Evolutionary conservation across 2,113 vertebrate species (phyloP).

Genomic region (Apaloderma vittatum): DNA sequence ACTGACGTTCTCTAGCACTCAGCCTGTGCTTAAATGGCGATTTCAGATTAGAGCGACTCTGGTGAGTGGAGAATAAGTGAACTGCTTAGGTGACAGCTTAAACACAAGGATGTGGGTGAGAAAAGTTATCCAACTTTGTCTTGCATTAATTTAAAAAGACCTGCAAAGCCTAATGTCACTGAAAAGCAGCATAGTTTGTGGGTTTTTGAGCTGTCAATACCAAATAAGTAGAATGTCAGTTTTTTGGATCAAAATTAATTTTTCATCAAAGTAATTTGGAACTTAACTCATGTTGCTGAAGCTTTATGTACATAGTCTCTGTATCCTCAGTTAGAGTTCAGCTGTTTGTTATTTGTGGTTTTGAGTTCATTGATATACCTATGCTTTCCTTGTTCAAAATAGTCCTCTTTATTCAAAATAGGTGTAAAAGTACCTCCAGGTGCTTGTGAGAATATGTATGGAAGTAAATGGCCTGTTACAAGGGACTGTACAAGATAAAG

Average conservation of each 20-base stretch:
- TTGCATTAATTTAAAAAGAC: neutral
- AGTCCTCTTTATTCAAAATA: neutral
- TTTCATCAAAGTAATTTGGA: neutral
- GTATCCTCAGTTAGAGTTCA: neutral
- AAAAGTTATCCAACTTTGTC: neutral
- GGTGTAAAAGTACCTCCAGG: neutral
- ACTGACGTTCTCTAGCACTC: neutral
- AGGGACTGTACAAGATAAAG: neutral
- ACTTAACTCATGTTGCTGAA: neutral
- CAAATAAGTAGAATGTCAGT: neutral
- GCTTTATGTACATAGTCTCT: neutral
- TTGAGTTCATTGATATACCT: neutral
- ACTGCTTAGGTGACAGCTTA: neutral
- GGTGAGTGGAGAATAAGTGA: neutral
- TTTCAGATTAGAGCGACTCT: neutral
- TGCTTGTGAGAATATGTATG: neutral
- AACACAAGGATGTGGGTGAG: neutral
- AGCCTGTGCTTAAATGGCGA: accelerated
- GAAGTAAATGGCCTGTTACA: neutral
- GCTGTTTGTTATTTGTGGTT: neutral
- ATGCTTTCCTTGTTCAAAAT: neutral
- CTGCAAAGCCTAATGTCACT: neutral
- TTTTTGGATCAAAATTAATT: neutral
- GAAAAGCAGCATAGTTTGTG: neutral
- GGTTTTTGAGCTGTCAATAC: neutral